Evolutionary conservation across 2,797 vertebrate species (phyloP), one percentile per base, ranked within the genome.

Genomic region (Picus viridis): DNA sequence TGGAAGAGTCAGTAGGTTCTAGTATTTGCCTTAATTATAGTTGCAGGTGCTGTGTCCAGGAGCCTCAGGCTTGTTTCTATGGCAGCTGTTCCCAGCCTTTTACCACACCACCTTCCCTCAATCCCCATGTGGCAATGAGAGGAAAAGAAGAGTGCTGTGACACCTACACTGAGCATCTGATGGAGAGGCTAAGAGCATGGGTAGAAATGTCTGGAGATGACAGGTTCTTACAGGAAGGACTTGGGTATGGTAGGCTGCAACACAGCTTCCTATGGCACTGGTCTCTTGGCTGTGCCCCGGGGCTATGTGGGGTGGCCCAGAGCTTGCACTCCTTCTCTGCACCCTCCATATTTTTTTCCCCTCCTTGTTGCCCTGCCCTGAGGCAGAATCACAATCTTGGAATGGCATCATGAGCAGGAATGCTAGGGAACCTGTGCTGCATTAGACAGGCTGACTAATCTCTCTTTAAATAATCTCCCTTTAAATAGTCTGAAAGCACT

Each of bases 381-480:
- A 59, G 59, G 73, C 47, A 91, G 82, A 67, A 71, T 36, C 69
- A 59, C 63, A 41, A 10, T 81, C 75, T 43, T 29, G 18, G 70
- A 53, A 32, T n/a, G 41, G 76, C 64, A 67, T 43, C 45, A 39
- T 30, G 57, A 86, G 29, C 71, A 86, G 67, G 65, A 83, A 78
- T 2, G 3, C 43, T 54, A 81, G 79, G 51, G 73, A 83, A 83
- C 82, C 87, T 93, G 59, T 86, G 67, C 43, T 83, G 39, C 83
- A 32, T 83, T 57, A 89, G 76, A 41, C 70, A 88, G 85, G 67
- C 85, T 96, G 94, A 95, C 89, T 95, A 95, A 96, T 89, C 65
- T 89, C 51, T 67, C 92, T 88, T 92, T 87, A 96, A 94, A 96
- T 95, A 95, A 89, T 88, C 67, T 88, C 39, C 61, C 93, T 95